Base-by-base conservation (phyloP, 2,113 vertebrate species). In the Ammospiza nelsoni region DNA sequence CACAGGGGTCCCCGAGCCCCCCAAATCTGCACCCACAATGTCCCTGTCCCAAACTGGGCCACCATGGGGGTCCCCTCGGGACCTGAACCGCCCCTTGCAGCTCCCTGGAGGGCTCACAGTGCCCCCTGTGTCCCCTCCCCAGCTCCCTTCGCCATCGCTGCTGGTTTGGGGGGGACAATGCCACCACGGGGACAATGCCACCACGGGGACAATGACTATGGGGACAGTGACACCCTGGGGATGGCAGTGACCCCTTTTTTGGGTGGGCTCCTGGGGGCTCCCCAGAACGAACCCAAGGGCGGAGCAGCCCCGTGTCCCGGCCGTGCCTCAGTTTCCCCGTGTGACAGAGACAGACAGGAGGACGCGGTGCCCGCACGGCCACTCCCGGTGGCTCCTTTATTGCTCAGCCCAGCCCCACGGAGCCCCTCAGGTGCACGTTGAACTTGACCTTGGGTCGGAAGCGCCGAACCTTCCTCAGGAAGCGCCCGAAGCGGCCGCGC, bases 381-480 rank as follows among this genome's bases (percentile, higher is more conserved):
- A 5, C 21, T 8, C 2, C 3, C 23, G 3, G 5, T 21, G 65
- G 33, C 51, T 22, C 55, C 69, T 95, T 93, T 92, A 92, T 94
- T 94, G 28, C 33, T 94, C 86, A 95, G 48, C 94, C 94, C 3
- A 95, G 7, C 7, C 28, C 1, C 12, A 94, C 0, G 5, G 15
- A 11, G 63, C 58, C 43, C 4, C 0, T 3, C 10, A 31, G 2
- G 1, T 0, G 28, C 3, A n/a, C 41, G 41, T 43, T 43, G 41
- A 16, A 11, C 8, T 2, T 54, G 65, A 94, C 0, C 6, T 0
- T 3, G 59, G 87, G 90, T 1, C 79, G 90, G 9, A 90, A 8
- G 2, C 0, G 74, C 9, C 95, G 78, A 8, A 94, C 1, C 21
- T 0, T 48, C 52, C 82, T 0, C 78, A 95, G 63, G 78, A 94